These are phyloP conservation scores for Macropis europaea DNA, from an alignment of 2,888 invertebrate genomes.

Conservation along the genomic window DNA sequence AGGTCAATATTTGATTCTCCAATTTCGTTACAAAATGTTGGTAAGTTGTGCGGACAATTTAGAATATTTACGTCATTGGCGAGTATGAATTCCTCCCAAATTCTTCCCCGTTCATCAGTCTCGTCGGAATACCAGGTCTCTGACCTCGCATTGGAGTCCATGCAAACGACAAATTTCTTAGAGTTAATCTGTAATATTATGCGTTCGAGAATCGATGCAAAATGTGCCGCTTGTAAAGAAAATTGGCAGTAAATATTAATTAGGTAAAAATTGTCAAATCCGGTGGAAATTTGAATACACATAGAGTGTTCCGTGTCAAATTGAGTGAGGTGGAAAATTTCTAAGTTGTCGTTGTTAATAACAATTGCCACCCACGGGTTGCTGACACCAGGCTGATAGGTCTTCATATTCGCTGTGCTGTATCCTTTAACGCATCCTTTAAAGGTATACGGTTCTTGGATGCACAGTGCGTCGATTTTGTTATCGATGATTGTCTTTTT, in stretches of 20 bases:
- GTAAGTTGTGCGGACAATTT: no score
- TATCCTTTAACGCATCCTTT: not conserved
- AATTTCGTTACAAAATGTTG: not conserved
- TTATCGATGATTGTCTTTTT: not conserved
- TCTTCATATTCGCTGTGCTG: no score
- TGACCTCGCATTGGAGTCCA: not conserved
- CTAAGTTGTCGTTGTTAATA: not conserved
- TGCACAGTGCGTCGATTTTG: not conserved
- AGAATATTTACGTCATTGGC: not conserved
- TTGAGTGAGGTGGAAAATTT: not conserved
- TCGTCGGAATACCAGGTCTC: not conserved
- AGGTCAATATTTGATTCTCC: not conserved
- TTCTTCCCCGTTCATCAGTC: not conserved
- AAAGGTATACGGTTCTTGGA: not conserved
- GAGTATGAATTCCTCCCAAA: not conserved
- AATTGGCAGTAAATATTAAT: not conserved
- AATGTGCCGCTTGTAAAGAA: not conserved
- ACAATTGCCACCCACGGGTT: not conserved
- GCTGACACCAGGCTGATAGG: not conserved
- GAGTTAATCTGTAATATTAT: not conserved
- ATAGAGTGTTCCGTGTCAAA: not conserved
- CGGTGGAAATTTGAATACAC: not conserved
- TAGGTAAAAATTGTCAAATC: not conserved
- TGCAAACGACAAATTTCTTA: not conserved
- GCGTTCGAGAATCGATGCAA: not conserved